A percentile compares a stretch with the other conserved stretches of the same genome.
Conservation (phyloP, 2,888 invertebrate species). For the Hypsopygia costalis region DNA sequence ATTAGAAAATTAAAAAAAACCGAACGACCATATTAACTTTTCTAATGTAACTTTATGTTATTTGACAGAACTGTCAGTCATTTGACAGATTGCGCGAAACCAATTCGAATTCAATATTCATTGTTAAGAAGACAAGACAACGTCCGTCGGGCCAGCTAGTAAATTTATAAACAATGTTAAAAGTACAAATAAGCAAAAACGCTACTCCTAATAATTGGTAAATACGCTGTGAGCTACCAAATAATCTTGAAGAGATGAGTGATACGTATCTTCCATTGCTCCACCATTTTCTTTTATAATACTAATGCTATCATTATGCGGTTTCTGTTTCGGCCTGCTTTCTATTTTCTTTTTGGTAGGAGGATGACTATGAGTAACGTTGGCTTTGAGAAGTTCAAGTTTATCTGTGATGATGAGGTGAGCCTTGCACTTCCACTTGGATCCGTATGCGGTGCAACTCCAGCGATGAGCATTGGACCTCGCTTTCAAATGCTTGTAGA, state of each 20-base stretch:
- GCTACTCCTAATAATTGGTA: conserved; percentile 35
- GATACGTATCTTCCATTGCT: neutral
- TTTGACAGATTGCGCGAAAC: no score
- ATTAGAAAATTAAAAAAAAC: no score
- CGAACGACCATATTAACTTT: no score
- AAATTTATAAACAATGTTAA: no score
- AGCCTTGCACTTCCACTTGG: conserved; percentile 65
- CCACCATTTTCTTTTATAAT: conserved; percentile 9
- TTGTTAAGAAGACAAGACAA: no score
- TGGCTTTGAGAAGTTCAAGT: conserved; percentile 59
- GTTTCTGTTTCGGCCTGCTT: conserved; percentile 16
- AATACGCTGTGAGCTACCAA: conserved; percentile 62
- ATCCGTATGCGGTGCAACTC: conserved; percentile 67
- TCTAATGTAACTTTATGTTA: no score
- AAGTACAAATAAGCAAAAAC: neutral
- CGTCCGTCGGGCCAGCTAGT: no score
- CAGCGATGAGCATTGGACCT: conserved; percentile 60
- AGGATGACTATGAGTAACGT: conserved; percentile 55
- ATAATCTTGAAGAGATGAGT: conserved; percentile 51
- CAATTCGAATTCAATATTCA: no score
- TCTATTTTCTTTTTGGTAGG: conserved; percentile 38
- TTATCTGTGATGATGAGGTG: conserved; percentile 64
- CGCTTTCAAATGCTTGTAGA: conserved; percentile 66
- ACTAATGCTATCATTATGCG: neutral
- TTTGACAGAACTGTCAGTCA: no score